A percentile compares a stretch with the other conserved stretches of the same genome.
phyloP scores from a whole-genome alignment of 2,113 vertebrate species.

The Ornithorhynchus anatinus region DNA sequence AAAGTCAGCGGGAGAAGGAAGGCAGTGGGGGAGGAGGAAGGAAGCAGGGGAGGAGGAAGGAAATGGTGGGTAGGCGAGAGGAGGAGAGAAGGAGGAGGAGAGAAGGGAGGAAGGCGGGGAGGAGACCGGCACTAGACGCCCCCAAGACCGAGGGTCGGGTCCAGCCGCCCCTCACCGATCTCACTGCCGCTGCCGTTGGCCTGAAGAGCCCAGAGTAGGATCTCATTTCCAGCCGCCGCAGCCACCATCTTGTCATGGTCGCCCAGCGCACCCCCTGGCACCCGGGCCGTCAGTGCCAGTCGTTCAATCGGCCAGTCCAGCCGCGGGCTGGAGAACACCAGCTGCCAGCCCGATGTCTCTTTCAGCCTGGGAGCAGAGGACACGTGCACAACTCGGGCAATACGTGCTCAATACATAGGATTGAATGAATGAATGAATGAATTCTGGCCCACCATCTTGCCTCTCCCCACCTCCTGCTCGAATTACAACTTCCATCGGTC shows the following conservation, averaged over 20 bases:
- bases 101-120: not conserved
- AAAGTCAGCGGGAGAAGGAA: not conserved
- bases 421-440: too few species aligned
- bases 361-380: slow-evolving; percentile 75
- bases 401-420: too few species aligned
- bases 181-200: slow-evolving; percentile 84
- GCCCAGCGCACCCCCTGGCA: slow-evolving; percentile 81
- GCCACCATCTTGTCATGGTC: slow-evolving; percentile 96
- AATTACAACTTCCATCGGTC: too few species aligned
- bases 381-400: not conserved
- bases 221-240: slow-evolving; percentile 80
- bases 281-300: slow-evolving; percentile 87
- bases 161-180: slow-evolving; percentile 72
- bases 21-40: not conserved
- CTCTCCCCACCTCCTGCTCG: not conserved
- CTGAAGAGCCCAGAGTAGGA: slow-evolving; percentile 89
- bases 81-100: not conserved
- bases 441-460: not conserved
- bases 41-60: not conserved
- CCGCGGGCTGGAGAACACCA: slow-evolving; percentile 87
- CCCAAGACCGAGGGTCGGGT: not conserved
- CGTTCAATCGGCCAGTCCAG: slow-evolving; percentile 89
- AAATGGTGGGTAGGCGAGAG: not conserved
- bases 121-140: not conserved
- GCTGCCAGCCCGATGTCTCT: slow-evolving; percentile 91